Base-by-base conservation (phyloP, 2,113 vertebrate genomes). In the Syrmaticus mikado region DNA sequence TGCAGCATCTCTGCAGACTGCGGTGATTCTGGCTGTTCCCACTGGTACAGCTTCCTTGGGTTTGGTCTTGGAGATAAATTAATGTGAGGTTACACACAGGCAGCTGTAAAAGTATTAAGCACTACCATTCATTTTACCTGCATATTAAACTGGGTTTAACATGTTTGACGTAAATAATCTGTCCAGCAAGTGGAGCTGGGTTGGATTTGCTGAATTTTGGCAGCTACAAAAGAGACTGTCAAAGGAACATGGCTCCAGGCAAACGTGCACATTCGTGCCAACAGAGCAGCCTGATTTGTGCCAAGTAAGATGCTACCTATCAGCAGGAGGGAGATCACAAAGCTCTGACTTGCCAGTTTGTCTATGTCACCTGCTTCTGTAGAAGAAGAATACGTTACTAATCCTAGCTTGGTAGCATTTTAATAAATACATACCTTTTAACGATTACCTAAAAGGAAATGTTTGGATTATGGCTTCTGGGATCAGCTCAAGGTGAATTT, bases 11-110 rank as follows among this genome's bases (percentile, higher is more conserved):
- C 52, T 34, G n/a, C 55, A 45, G 40, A 22, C 16, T 3, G 48
- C 45, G 0, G 0, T 50, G 30, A 19, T 48, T 66, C 0, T 0
- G 71, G 70, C 5, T 48, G 55, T 48, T 82, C 58, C 43, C 1
- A 1, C 52, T 19, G 32, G 15, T 32, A 0, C 0, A 0, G 58
- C 52, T 66, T 72, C 70, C 71, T 53, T 1, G 3, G 73, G 32
- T 55, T 55, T 19, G 12, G 48, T 38, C 62, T 34, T 38, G 36
- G 52, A 7, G 71, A 11, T 21, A 82, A 41, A 18, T 34, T 27
- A 20, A 3, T 1, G 6, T 3, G 2, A 66, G 61, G 46, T 65
- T 34, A n/a, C 2, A 11, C 36, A 11, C 11, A 22, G 30, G 17
- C 70, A 21, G 60, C 66, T 50, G 0, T 8, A 12, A 14, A 68